Evolutionary conservation across 2,797 vertebrate genomes (phyloP).

Genomic region (Melanotaenia boesemani): DNA sequence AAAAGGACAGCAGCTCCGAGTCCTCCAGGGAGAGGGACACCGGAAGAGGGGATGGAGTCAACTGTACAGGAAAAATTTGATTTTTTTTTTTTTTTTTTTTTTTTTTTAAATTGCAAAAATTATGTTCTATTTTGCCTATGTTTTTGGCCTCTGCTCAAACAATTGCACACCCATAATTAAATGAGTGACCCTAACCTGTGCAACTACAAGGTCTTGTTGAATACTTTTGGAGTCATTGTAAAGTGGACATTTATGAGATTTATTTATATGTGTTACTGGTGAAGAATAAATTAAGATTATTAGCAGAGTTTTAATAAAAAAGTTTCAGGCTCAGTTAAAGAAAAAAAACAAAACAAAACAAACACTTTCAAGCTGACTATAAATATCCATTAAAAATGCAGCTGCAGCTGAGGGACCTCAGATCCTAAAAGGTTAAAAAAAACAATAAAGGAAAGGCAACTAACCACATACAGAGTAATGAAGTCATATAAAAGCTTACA

Average conservation of each 20-base stretch:
- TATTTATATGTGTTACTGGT: background rate
- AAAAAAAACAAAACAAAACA: background rate
- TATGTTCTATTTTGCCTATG: too few species aligned
- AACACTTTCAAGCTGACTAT: background rate
- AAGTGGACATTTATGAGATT: background rate
- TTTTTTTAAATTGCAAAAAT: background rate
- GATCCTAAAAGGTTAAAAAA: background rate
- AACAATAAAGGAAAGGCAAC: background rate
- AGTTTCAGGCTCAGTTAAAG: background rate
- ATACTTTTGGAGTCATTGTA: background rate
- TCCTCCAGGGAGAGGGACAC: constrained; percentile 86
- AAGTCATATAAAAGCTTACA: background rate
- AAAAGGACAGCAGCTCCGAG: constrained; percentile 90
- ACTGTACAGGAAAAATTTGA: constrained; percentile 49
- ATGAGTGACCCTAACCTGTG: background rate
- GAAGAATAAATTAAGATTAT: background rate
- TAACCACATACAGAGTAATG: background rate
- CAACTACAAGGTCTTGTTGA: background rate
- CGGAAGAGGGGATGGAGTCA: constrained; percentile 77
- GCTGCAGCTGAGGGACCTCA: background rate
- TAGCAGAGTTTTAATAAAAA: too few species aligned
- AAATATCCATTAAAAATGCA: too few species aligned
- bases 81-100: background rate
- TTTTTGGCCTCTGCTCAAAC: background rate
- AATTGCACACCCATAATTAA: background rate